Conservation (phyloP, 2,888 invertebrate species). For the Mycalesis mineus region DNA sequence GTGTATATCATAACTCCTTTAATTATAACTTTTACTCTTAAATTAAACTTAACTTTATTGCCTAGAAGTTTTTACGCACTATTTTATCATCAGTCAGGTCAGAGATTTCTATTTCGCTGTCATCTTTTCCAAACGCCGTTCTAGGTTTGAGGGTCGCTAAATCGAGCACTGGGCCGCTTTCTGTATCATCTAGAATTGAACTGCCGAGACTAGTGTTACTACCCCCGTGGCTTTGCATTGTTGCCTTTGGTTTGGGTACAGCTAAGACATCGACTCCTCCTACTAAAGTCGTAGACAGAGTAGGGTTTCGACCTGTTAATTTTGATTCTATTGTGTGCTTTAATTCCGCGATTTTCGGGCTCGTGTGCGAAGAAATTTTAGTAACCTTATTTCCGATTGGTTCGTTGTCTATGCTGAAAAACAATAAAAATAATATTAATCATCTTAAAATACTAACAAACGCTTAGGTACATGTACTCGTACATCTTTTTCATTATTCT, state of each 20-base stretch:
- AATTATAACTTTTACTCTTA: background rate
- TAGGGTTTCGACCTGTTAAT: constrained; percentile 62
- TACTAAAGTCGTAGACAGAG: constrained; percentile 48
- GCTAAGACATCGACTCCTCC: constrained; percentile 61
- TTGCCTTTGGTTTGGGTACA: constrained; percentile 41
- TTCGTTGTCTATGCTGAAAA: constrained; percentile 69
- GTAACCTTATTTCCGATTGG: constrained; percentile 58
- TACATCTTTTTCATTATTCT: no score
- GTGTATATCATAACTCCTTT: background rate
- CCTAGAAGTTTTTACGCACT: constrained; percentile 13
- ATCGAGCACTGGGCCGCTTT: constrained; percentile 43
- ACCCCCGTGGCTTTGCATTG: constrained; percentile 50
- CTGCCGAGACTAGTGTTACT: constrained; percentile 73
- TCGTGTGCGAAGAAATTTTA: constrained; percentile 65
- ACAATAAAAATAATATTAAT: no score
- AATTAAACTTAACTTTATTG: background rate
- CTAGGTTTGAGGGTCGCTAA: constrained; percentile 50
- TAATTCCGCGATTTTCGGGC: constrained; percentile 76
- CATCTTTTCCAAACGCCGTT: constrained; percentile 50
- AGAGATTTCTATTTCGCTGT: constrained; percentile 68
- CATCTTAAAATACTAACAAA: no score
- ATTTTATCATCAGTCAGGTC: constrained; percentile 40
- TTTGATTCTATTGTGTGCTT: constrained; percentile 77
- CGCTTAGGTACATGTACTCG: no score
- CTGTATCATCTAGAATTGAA: constrained; percentile 67